Conservation (phyloP, 2,888 invertebrate genomes). For the Hemicrepidius hirtus region DNA sequence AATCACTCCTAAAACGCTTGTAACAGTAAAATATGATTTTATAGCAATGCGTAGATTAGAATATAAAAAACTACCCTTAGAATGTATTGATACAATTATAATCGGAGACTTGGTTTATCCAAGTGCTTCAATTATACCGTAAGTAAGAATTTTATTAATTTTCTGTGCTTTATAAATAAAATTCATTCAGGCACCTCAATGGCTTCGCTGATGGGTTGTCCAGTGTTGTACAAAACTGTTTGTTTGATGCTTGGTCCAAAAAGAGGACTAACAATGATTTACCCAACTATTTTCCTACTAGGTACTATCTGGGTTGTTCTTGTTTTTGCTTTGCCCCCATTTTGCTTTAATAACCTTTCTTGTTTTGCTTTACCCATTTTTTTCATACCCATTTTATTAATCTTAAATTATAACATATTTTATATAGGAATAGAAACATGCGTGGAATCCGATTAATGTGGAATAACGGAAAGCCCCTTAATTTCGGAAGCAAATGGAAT, state of each 20-base stretch:
- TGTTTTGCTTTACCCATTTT: not conserved
- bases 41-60: conserved; percentile 85
- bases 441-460: conserved; percentile 86
- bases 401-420: not conserved
- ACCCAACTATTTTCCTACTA: conserved; percentile 76
- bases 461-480: conserved; percentile 82
- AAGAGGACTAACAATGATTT: conserved; percentile 68
- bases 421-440: conserved; percentile 80
- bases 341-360: not conserved
- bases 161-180: not conserved
- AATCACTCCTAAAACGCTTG: conserved; percentile 82
- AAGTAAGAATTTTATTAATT: conserved; percentile 72
- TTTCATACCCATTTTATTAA: not conserved
- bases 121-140: conserved; percentile 87
- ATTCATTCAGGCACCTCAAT: conserved; percentile 77
- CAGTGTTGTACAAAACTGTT: conserved; percentile 80
- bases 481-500: conserved; percentile 86
- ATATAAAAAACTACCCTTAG: conserved; percentile 80
- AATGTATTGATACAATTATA: conserved; percentile 81
- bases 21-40: conserved; percentile 89
- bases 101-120: conserved; percentile 89
- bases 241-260: conserved; percentile 78
- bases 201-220: conserved; percentile 83
- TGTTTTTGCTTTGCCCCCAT: conserved; percentile 72
- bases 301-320: conserved; percentile 75